Base-by-base conservation (phyloP, 2,888 invertebrate species). In the Lottia gigantea region DNA sequence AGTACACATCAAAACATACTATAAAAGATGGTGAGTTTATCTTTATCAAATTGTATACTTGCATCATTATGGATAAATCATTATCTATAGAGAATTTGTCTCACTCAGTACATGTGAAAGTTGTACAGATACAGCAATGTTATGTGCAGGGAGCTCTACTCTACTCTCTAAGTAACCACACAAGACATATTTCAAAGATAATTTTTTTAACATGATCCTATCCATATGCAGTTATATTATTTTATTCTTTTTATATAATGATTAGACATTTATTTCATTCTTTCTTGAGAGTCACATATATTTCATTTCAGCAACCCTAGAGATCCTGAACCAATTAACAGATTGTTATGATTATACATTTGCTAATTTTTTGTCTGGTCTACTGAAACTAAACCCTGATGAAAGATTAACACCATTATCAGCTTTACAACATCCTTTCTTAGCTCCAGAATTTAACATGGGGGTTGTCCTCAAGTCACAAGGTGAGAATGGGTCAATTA, bases 381-480 rank as follows among this genome's bases (percentile, higher is more conserved):
- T 85, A 49, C 76, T 86, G 1, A 67, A 70, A 40, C 86, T 84
- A 68, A 74, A 83, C 71, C 85, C 86, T 74, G 86, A 74, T 73
- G 80, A 82, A 61, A 76, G 86, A 46, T 64, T 84, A 75, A 83
- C 83, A 16, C 82, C 81, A 14, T 63, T 72, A 12, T 68, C 83
- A 64, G 86, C 86, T 61, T 82, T 84, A 0, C 70, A 76, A 49
- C 86, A 86, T 76, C 81, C 83, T 61, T 86, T 86, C 74, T 79
- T 86, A 68, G 84, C 84, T 47, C 75, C 81, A n/a, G 79, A 82
- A 66, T 69, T 83, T 15, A 83, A 82, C 8, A 15, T 84, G 31
- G 75, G 72, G 14, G 82, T 77, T 68, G 73, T 82, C 2, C 15
- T 77, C 19, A 73, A 76, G 11, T 31, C 66, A 40, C 40, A 40